These are phyloP conservation scores for Philhelius pedissequus DNA, from an alignment of 2,888 invertebrate species.

Conservation along the genomic window DNA sequence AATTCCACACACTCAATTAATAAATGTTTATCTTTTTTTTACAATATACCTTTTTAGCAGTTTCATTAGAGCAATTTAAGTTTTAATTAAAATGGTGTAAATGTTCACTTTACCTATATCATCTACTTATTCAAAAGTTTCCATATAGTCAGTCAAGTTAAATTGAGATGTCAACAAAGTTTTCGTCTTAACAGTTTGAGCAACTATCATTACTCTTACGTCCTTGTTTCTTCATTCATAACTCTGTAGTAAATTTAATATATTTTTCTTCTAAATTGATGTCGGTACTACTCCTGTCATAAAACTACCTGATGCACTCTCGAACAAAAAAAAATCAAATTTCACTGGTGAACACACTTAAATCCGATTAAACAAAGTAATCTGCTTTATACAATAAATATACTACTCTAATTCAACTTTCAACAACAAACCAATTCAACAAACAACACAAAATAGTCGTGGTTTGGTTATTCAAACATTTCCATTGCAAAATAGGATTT, in stretches of 20 bases:
- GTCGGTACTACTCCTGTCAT: neutral
- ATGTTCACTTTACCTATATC: neutral
- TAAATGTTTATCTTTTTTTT: too few species aligned
- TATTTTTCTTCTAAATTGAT: neutral
- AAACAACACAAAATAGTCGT: neutral
- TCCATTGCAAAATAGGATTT: slow-evolving; percentile 46
- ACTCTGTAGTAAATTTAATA: neutral
- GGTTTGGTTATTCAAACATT: slow-evolving; percentile 16
- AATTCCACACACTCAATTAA: too few species aligned
- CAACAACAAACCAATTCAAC: slow-evolving; percentile 20
- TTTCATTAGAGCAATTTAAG: too few species aligned
- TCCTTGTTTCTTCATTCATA: neutral
- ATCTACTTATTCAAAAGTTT: neutral
- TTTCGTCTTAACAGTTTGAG: neutral
- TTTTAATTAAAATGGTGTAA: too few species aligned
- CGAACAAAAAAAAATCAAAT: neutral
- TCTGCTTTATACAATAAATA: slow-evolving; percentile 24
- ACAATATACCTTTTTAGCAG: too few species aligned
- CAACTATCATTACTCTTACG: neutral
- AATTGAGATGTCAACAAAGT: neutral
- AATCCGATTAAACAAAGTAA: slow-evolving; percentile 44
- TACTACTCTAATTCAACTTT: slow-evolving; percentile 32
- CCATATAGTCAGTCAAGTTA: neutral
- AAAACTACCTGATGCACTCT: neutral
- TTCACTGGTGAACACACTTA: slow-evolving; percentile 33